Evolutionary conservation across 2,797 vertebrate species (phyloP).

Genomic region (Lates japonicus): DNA sequence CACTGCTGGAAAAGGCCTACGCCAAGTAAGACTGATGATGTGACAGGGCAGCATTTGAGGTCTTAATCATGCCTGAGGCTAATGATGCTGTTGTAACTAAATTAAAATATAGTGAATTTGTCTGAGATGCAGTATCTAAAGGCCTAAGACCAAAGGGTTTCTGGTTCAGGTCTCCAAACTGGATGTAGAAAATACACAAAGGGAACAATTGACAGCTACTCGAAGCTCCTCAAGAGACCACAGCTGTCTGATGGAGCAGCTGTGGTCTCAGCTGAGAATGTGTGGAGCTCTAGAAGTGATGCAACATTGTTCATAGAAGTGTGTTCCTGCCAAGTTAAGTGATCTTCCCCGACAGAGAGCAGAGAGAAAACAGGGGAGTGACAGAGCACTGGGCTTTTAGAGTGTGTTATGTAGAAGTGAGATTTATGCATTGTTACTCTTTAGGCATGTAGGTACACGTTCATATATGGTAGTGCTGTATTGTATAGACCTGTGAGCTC

Average conservation of each 20-base stretch:
- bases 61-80: not conserved
- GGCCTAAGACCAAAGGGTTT: not conserved
- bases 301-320: not conserved
- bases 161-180: not conserved
- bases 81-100: not conserved
- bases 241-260: conserved; percentile 50
- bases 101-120: too few relatives aligned
- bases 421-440: conserved; percentile 13
- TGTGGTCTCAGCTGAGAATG: conserved; percentile 18
- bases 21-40: conserved; percentile 90
- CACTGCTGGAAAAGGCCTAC: conserved; percentile 96
- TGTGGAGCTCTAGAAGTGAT: not conserved
- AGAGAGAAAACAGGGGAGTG: not conserved
- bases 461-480: conserved; percentile 8
- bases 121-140: not conserved
- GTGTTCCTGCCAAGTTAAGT: not conserved
- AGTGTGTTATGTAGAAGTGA: not conserved
- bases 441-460: too few relatives aligned
- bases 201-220: not conserved
- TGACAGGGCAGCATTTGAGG: not conserved
- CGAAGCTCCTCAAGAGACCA: not conserved
- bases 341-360: not conserved
- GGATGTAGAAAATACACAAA: not conserved
- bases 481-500: too few relatives aligned
- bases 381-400: not conserved